phyloP scores from a whole-genome alignment of 2,797 vertebrate species.

The Scarus forsteni region DNA sequence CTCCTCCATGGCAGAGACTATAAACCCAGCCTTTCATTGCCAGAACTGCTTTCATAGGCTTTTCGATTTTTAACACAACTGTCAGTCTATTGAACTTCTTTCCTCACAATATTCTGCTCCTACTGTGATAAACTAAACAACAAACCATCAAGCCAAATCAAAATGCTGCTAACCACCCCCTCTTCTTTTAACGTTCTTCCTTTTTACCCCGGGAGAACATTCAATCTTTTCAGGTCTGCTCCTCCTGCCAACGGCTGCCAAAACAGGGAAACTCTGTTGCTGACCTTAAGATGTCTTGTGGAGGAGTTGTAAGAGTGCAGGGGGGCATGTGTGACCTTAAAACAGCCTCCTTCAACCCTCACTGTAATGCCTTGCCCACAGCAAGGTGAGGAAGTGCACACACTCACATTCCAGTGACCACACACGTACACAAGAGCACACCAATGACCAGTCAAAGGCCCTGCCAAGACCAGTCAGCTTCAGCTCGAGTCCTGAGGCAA shows the following conservation, averaged over 20 bases:
- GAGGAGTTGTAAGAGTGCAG: slow-evolving; percentile 35
- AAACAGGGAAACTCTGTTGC: slow-evolving; percentile 30
- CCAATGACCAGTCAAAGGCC: slow-evolving; percentile 48
- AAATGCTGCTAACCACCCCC: slow-evolving; percentile 25
- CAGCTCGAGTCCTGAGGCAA: slow-evolving; percentile 47
- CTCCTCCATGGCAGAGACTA: too few relatives aligned
- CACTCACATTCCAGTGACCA: slow-evolving; percentile 34
- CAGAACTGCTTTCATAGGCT: too few relatives aligned
- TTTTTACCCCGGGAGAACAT: slow-evolving; percentile 12
- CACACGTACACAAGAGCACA: background rate
- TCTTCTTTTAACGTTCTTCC: background rate
- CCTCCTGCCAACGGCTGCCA: slow-evolving; percentile 20
- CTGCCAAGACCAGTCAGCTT: slow-evolving; percentile 68
- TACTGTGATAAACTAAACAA: slow-evolving; percentile 37
- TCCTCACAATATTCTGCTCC: too few relatives aligned
- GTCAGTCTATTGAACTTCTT: too few relatives aligned
- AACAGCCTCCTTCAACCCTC: slow-evolving; percentile 37
- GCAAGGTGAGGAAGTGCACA: slow-evolving; percentile 59
- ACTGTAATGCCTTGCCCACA: slow-evolving; percentile 48
- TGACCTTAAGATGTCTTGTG: slow-evolving; percentile 47
- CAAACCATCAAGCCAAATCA: slow-evolving; percentile 35
- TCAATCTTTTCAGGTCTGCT: slow-evolving; percentile 31
- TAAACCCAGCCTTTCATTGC: too few relatives aligned
- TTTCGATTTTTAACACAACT: too few relatives aligned
- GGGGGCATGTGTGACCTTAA: slow-evolving; percentile 49